Evolutionary conservation across 2,113 vertebrate species (phyloP), one percentile per base, ranked within the genome.

Genomic region (Desmodus rotundus): DNA sequence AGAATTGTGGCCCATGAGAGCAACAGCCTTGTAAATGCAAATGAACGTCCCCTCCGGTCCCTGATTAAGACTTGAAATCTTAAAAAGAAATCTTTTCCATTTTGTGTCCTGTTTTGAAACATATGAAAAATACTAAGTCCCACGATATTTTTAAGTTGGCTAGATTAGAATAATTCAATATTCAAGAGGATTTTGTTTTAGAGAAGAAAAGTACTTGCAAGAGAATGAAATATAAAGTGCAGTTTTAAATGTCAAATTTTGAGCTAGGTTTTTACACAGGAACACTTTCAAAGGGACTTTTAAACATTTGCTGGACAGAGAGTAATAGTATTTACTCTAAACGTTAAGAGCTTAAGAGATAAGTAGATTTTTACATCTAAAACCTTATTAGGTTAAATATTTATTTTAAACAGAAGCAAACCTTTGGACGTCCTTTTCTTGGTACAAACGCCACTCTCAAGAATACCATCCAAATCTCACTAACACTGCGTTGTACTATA

Each of bases 111-210:
- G 10, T 54, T 95, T 81, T 65, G 52, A 93, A 91, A 85, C 24
- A 89, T 17, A 4, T 10, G 45, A 86, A 74, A 78, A 78, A 31
- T 72, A 45, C 13, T 13, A 70, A 74, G n/a, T 84, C 89, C 14
- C 33, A 85, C 2, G 68, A 65, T 65, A 15, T 90, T 95, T 95
- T 88, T 26, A 70, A 74, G 17, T 88, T 68, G 43, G 50, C 88
- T 96, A 73, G 31, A 63, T 87, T 93, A 77, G 16, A 61, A 41
- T 80, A 95, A 90, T 90, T 89, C 84, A 95, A 81, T 92, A 93
- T 73, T 87, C 4, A 47, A 52, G 31, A 45, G 16, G 14, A 61
- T 68, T 95, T 90, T 90, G 19, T 47, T 84, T 77, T 26, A 81
- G 38, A 94, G 61, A 93, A 82, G 26, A 58, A 41, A 92, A 81